Evolutionary conservation across 2,113 vertebrate species (phyloP).

Genomic region (Tragelaphus strepsiceros): DNA sequence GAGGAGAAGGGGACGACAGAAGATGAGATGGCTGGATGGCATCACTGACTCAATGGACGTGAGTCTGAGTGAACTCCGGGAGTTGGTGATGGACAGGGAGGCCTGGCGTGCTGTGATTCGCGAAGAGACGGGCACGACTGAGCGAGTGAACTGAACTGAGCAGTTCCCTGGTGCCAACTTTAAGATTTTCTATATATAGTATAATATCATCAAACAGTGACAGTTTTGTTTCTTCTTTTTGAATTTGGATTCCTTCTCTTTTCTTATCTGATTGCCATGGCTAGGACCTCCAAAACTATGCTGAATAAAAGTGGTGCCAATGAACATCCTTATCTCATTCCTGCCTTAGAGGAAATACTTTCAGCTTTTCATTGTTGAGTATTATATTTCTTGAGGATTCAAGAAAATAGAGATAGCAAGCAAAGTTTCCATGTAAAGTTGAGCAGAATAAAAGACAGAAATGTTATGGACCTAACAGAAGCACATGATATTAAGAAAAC

Average conservation of each 20-base stretch:
- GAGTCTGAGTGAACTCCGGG: too few species aligned
- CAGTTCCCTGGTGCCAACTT: neutral
- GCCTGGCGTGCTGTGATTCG: too few species aligned
- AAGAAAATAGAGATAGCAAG: neutral
- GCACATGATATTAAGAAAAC: neutral
- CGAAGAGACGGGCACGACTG: too few species aligned
- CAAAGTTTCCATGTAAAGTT: neutral
- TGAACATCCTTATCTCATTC: neutral
- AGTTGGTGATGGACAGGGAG: too few species aligned
- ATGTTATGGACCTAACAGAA: neutral
- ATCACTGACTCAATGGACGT: too few species aligned
- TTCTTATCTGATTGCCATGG: neutral
- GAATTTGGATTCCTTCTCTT: neutral
- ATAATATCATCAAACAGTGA: neutral
- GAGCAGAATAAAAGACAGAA: neutral
- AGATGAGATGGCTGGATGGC: too few species aligned
- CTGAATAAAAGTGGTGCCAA: neutral
- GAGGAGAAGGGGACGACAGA: too few species aligned
- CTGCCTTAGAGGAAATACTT: neutral
- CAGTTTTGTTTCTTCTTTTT: neutral
- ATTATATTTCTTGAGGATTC: neutral
- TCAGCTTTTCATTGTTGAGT: neutral
- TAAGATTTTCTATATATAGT: neutral
- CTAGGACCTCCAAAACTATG: neutral
- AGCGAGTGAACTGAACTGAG: too few species aligned